Base-by-base conservation (phyloP, 2,888 invertebrate genomes). In the Crossocerus cetratus region DNA sequence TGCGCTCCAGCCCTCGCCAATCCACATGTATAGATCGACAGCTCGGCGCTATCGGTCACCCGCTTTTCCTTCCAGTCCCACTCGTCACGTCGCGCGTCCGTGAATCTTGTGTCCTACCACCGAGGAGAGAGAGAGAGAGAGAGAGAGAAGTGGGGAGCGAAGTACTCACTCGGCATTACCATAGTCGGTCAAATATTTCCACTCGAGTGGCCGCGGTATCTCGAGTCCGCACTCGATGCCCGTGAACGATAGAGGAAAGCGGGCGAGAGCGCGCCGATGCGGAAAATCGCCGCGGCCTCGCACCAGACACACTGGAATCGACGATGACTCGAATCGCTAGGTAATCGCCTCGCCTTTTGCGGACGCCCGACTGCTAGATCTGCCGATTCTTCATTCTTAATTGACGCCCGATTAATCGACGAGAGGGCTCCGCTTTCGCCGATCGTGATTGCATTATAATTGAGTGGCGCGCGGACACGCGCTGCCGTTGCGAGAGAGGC, bases 361-460 rank as follows among this genome's bases (percentile, higher is more conserved):
- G n/a, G n/a, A n/a, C n/a, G 11, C 32, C 32, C 11, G 32, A 32
- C 32, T 32, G 11, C 32, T 32, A 32, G 32, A 32, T 32, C 32
- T 32, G 32, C 32, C 32, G 11, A 32, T 32, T 32, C 32, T 32
- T 32, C 32, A 32, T 32, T 32, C 32, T 32, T 32, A 32, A 32
- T 32, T 32, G n/a, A n/a, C n/a, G 8, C 32, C 32, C 32, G 32
- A 32, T 32, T 32, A 32, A 32, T 32, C 11, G 32, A 32, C 32
- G 32, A 32, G 32, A n/a, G n/a, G n/a, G n/a, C n/a, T 11, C 11
- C 32, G 32, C 32, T 32, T 32, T 32, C 64, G 55, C 32, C 44
- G 32, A 68, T 63, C 55, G 55, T 3, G 22, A 42, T 62, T 53
- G 62, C 21, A n/a, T 43, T 23, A 2, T 2, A n/a, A 44, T 18